phyloP scores from a whole-genome alignment of 2,797 vertebrate species.

The Micropoecilia bifurca region DNA sequence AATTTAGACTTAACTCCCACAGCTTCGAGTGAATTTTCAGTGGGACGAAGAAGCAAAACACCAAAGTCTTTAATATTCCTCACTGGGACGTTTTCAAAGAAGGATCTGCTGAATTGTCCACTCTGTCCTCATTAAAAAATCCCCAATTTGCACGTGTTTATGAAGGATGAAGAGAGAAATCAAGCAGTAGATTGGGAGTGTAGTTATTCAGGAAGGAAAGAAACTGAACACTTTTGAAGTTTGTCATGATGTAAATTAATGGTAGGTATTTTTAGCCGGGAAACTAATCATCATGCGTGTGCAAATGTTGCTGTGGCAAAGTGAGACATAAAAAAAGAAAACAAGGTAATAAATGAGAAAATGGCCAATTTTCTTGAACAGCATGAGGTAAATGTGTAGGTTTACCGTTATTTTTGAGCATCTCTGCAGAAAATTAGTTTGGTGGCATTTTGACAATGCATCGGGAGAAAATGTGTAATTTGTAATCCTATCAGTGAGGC shows the following conservation, averaged over 20 bases:
- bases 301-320: slow-evolving; percentile 38
- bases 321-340: slow-evolving; percentile 41
- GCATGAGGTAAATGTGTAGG: slow-evolving; percentile 61
- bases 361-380: slow-evolving; percentile 64
- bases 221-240: slow-evolving; percentile 44
- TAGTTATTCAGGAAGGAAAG: neutral
- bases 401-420: slow-evolving; percentile 48
- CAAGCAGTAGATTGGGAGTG: neutral
- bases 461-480: slow-evolving; percentile 46
- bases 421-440: slow-evolving; percentile 54
- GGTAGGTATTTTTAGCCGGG: slow-evolving; percentile 67
- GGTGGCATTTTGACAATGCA: slow-evolving; percentile 34
- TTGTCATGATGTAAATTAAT: slow-evolving; percentile 72
- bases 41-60: slow-evolving; percentile 44
- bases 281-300: slow-evolving; percentile 63
- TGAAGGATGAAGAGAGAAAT: slow-evolving; percentile 22
- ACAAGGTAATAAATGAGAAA: slow-evolving; percentile 60
- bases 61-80: slow-evolving; percentile 47
- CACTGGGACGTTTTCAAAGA: slow-evolving; percentile 45
- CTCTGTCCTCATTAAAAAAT: slow-evolving; percentile 68
- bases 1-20: slow-evolving; percentile 10
- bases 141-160: slow-evolving; percentile 41
- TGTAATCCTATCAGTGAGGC: slow-evolving; percentile 19
- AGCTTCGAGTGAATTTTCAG: slow-evolving; percentile 43
- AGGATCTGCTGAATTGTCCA: slow-evolving; percentile 51